These are phyloP conservation scores for Knipowitschia caucasica DNA, from an alignment of 2,797 vertebrate genomes.

Conservation along the genomic window DNA sequence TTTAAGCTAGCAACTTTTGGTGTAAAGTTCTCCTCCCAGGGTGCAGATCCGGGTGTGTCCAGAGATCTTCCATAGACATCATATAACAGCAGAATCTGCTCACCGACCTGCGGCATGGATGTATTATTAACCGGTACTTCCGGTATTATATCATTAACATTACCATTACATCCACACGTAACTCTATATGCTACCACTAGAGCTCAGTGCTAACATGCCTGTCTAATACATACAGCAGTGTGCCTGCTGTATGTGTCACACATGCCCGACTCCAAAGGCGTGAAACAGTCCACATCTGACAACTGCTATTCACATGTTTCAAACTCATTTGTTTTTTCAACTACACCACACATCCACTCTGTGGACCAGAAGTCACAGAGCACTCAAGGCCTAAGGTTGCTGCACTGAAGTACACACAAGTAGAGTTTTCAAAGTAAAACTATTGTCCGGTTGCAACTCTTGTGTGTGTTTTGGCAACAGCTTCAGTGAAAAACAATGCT, in stretches of 20 bases:
- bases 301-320: conserved; percentile 4
- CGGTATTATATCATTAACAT: too few species aligned
- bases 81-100: too few species aligned
- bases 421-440: conserved; percentile 29
- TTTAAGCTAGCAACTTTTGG: too few species aligned
- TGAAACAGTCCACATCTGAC: conserved; percentile 19
- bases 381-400: conserved; percentile 21
- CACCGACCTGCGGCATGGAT: too few species aligned
- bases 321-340: conserved; percentile 1
- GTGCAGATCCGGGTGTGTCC: too few species aligned
- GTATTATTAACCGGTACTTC: too few species aligned
- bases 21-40: too few species aligned
- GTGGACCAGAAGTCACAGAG: conserved; percentile 9
- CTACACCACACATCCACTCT: conserved; percentile 9
- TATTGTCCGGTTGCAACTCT: conserved; percentile 50
- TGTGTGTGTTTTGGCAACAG: conserved; percentile 49
- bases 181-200: too few species aligned
- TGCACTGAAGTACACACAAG: conserved; percentile 13
- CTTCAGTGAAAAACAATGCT: conserved; percentile 39
- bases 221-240: conserved; percentile 29
- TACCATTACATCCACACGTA: too few species aligned
- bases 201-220: conserved; percentile 28
- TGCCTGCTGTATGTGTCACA: too few species aligned
- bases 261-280: conserved; percentile 23
- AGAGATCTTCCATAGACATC: too few species aligned